phyloP scores from a whole-genome alignment of 2,888 invertebrate genomes.

The Heliconius sara region DNA sequence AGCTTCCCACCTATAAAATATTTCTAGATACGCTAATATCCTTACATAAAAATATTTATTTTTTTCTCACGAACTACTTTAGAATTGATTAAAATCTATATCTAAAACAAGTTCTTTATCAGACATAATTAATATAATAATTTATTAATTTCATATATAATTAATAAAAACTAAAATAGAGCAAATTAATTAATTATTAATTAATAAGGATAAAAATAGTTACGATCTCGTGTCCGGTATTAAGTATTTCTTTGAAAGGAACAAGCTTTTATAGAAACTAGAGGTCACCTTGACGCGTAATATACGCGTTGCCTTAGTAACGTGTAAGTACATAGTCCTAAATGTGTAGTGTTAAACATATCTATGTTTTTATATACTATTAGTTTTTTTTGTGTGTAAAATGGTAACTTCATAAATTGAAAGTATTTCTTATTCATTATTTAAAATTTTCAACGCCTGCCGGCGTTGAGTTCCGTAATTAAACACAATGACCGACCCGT shows the following conservation, averaged over 20 bases:
- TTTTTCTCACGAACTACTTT: constrained; percentile 18
- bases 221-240: not conserved
- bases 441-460: too few species aligned
- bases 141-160: not conserved
- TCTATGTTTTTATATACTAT: too few species aligned
- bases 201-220: not conserved
- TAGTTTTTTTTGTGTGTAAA: too few species aligned
- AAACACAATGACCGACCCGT: too few species aligned
- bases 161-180: not conserved
- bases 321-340: not conserved
- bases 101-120: not conserved
- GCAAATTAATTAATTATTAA: not conserved
- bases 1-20: too few species aligned
- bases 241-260: not conserved
- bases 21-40: not conserved
- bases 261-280: not conserved
- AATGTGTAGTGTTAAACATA: too few species aligned
- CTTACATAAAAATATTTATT: not conserved
- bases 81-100: not conserved
- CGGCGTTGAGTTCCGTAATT: too few species aligned
- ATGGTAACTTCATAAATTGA: too few species aligned
- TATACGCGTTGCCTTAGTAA: not conserved
- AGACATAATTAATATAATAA: not conserved
- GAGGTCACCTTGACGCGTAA: not conserved
- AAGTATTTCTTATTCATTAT: too few species aligned